Conservation (phyloP, 2,888 invertebrate genomes). For the Fragum whitleyi region DNA sequence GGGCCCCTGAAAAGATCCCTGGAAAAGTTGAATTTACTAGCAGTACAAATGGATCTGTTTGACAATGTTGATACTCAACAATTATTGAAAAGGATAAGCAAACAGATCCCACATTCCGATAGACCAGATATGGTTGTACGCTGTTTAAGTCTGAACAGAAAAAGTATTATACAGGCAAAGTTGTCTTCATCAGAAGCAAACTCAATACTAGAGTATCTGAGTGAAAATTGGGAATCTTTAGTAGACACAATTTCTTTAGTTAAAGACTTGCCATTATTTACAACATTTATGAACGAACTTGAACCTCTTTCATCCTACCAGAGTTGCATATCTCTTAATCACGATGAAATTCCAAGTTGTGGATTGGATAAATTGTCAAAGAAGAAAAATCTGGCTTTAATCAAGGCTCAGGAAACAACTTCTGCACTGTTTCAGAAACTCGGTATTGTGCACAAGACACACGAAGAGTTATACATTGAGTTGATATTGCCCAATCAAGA, state of each 20-base stretch:
- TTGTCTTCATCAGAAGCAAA: conserved; percentile 4
- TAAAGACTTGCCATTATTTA: conserved; percentile 6
- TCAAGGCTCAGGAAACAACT: not conserved
- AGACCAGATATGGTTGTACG: conserved; percentile 9
- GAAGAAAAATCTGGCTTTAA: not conserved
- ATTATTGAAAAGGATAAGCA: not conserved
- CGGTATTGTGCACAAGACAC: not conserved
- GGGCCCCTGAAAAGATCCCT: not conserved
- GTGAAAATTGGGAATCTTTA: not conserved
- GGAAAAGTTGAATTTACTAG: not conserved
- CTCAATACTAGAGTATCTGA: conserved; percentile 25
- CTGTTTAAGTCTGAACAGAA: conserved; percentile 32
- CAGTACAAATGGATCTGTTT: not conserved
- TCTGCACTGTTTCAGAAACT: conserved; percentile 8
- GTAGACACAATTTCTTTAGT: not conserved
- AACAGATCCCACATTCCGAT: conserved; percentile 10
- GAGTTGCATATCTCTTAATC: not conserved
- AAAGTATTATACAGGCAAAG: not conserved
- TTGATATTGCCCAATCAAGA: conserved; percentile 49
- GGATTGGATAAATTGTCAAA: not conserved
- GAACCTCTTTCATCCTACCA: not conserved
- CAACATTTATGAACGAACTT: not conserved
- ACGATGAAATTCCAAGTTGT: not conserved
- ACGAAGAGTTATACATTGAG: conserved; percentile 44
- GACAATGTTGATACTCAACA: not conserved